Evolutionary conservation across 2,797 vertebrate genomes (phyloP).

Genomic region (Cygnus olor): DNA sequence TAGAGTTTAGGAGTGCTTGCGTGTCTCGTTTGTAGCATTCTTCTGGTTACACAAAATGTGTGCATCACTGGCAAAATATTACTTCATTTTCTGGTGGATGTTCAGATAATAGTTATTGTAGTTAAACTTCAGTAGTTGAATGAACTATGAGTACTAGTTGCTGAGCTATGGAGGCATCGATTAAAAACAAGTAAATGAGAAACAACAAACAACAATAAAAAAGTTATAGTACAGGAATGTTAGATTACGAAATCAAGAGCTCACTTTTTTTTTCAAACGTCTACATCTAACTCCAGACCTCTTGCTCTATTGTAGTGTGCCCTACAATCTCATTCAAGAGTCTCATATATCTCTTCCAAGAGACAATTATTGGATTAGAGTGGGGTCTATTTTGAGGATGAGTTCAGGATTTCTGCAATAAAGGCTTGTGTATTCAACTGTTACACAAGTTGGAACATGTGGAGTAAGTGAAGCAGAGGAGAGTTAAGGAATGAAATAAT

Average conservation of each 20-base stretch:
- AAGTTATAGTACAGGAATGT: not conserved
- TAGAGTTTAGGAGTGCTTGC: not conserved
- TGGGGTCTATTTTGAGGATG: not conserved
- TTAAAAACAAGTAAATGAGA: not conserved
- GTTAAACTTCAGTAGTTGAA: not conserved
- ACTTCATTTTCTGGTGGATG: not conserved
- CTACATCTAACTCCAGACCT: not conserved
- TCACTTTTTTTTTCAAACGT: not conserved
- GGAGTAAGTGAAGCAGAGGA: not conserved
- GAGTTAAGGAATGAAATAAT: not conserved
- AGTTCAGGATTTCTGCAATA: not conserved
- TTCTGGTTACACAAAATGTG: not conserved
- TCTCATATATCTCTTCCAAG: not conserved
- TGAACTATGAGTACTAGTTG: no score
- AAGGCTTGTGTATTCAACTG: not conserved
- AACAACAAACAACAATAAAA: not conserved
- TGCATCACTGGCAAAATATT: not conserved
- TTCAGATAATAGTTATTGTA: not conserved
- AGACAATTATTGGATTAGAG: not conserved
- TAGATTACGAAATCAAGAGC: not conserved
- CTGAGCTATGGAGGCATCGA: not conserved
- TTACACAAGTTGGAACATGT: not conserved
- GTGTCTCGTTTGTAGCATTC: constrained; percentile 11
- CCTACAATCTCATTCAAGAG: not conserved
- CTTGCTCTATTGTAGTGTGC: not conserved